A percentile compares a stretch with the other conserved stretches of the same genome.
phyloP scores from a whole-genome alignment of 1,140 invertebrate species.

The Megalopta genalis region DNA sequence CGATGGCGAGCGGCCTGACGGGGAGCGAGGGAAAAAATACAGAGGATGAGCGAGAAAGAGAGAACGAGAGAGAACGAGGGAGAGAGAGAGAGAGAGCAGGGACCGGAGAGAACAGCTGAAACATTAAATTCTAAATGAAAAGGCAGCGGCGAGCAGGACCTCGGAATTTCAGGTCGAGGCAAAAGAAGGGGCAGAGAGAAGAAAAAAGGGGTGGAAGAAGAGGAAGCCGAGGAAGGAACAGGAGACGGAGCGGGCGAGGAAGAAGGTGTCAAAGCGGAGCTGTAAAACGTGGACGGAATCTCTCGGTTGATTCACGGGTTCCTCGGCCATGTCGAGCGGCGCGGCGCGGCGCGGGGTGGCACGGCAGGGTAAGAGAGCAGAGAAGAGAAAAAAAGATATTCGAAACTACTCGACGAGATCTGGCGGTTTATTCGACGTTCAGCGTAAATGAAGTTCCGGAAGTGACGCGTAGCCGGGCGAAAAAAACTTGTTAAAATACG shows the following conservation, averaged over 20 bases:
- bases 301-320: conserved; percentile 12
- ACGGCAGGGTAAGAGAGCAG: no score
- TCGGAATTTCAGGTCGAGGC: conserved; percentile 46
- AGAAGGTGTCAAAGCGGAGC: conserved; percentile 43
- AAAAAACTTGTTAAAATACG: conserved; percentile 19
- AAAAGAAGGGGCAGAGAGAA: not conserved
- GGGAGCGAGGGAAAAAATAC: not conserved
- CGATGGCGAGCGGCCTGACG: not conserved
- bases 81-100: no score
- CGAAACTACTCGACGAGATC: conserved; percentile 31
- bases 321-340: not conserved
- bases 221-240: no score
- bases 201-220: not conserved
- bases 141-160: conserved; percentile 29
- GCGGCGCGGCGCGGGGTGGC: no score
- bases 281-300: conserved; percentile 60
- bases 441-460: not conserved
- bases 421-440: conserved; percentile 22
- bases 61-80: no score
- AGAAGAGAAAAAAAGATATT: conserved; percentile 32
- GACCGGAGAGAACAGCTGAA: conserved; percentile 36
- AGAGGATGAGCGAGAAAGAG: not conserved
- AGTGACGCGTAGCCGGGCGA: not conserved
- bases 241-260: not conserved
- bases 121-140: conserved; percentile 58